Conservation (phyloP, 2,888 invertebrate species). For the Campopleginae sp. region DNA sequence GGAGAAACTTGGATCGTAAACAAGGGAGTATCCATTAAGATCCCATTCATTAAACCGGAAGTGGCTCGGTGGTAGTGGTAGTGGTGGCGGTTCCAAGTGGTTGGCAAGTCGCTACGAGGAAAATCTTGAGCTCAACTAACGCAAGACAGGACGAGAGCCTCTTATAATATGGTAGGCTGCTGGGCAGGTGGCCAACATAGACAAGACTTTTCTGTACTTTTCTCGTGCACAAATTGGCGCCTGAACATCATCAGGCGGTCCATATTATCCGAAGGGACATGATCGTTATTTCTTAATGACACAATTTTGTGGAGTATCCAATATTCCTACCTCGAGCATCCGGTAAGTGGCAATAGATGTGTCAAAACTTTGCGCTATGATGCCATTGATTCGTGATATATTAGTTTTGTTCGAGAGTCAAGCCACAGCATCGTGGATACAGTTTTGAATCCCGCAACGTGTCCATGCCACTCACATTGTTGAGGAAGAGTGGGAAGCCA, state of each 20-base stretch:
- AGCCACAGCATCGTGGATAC: neutral
- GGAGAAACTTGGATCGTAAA: constrained; percentile 81
- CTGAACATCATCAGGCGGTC: neutral
- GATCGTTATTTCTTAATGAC: neutral
- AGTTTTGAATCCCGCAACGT: neutral
- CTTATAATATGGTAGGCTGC: constrained; percentile 32
- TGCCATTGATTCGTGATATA: constrained; percentile 11
- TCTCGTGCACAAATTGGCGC: constrained; percentile 1
- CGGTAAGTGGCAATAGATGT: neutral
- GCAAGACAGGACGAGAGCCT: constrained; percentile 36
- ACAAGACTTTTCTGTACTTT: constrained; percentile 46
- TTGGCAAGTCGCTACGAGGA: constrained; percentile 39
- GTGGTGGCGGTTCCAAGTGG: constrained; percentile 42
- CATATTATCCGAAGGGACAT: constrained; percentile 23
- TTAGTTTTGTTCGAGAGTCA: constrained; percentile 15
- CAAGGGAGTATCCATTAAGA: constrained; percentile 80
- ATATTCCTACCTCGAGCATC: constrained; percentile 19
- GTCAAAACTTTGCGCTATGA: constrained; percentile 14
- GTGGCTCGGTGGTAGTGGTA: constrained; percentile 67
- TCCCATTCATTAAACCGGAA: constrained; percentile 80
- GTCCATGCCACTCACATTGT: neutral
- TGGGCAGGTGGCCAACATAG: constrained; percentile 62
- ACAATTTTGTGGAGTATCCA: constrained; percentile 1
- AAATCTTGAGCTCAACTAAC: constrained; percentile 38
- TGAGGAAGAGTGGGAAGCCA: constrained; percentile 20